Conservation (phyloP, 2,797 vertebrate genomes). For the Microctenopoma steveboyesi region DNA sequence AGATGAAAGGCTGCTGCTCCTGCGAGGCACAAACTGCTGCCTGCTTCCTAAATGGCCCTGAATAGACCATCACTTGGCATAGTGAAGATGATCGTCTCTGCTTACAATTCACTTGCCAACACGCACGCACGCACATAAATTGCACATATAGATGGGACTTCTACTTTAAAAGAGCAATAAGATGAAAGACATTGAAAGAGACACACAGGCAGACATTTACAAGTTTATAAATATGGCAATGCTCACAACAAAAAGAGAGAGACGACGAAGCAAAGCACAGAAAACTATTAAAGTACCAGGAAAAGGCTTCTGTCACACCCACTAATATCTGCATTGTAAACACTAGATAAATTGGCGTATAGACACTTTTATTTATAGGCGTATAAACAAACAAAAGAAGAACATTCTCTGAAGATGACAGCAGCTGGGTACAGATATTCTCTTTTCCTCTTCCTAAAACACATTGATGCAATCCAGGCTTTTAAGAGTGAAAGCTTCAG, state of each 20-base stretch:
- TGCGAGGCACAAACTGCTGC: conserved; percentile 49
- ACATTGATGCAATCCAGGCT: not conserved
- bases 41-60: conserved; percentile 45
- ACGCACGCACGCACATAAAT: conserved; percentile 10
- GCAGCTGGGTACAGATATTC: not conserved
- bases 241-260: not conserved
- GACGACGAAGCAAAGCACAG: not conserved
- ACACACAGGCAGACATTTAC: not conserved
- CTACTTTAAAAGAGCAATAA: conserved; percentile 6
- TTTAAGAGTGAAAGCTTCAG: not conserved
- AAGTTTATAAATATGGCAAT: not conserved
- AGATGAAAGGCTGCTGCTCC: conserved; percentile 59
- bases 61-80: conserved; percentile 28
- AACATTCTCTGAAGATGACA: conserved; percentile 3
- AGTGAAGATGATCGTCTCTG: conserved; percentile 33
- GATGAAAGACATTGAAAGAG: conserved; percentile 29
- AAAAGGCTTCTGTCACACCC: not conserved
- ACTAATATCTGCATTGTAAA: not conserved
- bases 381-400: not conserved
- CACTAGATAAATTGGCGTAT: not conserved
- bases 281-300: too few relatives aligned
- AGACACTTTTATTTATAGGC: not conserved
- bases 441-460: not conserved
- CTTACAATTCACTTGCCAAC: conserved; percentile 15
- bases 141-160: not conserved